A percentile compares a stretch with the other conserved stretches of the same genome.
Conservation (phyloP, 2,797 vertebrate species). For the Perodicticus potto region DNA sequence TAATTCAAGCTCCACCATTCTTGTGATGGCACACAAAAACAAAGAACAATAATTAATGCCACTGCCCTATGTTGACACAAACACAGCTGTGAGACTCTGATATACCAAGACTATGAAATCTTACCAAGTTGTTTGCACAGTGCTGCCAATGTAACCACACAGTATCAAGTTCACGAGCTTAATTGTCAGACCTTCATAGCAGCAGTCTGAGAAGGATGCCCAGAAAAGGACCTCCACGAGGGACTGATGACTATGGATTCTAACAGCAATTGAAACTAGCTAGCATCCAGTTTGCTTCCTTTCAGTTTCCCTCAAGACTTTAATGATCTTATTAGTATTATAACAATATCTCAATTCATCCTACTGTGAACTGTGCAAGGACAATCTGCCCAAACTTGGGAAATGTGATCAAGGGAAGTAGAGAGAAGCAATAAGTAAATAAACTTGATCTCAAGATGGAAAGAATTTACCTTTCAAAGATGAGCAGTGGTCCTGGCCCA, state of each 20-base stretch:
- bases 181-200: too few relatives aligned
- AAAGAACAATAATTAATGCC: too few relatives aligned
- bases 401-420: not conserved
- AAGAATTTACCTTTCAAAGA: not conserved
- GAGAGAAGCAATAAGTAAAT: not conserved
- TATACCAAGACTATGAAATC: too few relatives aligned
- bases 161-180: too few relatives aligned
- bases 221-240: not conserved
- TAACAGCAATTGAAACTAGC: not conserved
- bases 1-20: too few relatives aligned
- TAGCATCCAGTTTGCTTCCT: not conserved
- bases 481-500: not conserved
- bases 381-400: not conserved
- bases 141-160: too few relatives aligned
- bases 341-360: not conserved
- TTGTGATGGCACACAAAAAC: too few relatives aligned
- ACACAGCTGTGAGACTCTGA: too few relatives aligned
- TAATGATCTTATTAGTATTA: not conserved
- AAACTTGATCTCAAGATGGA: not conserved
- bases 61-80: too few relatives aligned
- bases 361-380: not conserved
- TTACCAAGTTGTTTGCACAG: too few relatives aligned
- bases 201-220: not conserved
- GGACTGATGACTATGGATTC: not conserved
- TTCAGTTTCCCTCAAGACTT: not conserved